Evolutionary conservation across 2,113 vertebrate genomes (phyloP).

Genomic region (Neomonachus schauinslandi): DNA sequence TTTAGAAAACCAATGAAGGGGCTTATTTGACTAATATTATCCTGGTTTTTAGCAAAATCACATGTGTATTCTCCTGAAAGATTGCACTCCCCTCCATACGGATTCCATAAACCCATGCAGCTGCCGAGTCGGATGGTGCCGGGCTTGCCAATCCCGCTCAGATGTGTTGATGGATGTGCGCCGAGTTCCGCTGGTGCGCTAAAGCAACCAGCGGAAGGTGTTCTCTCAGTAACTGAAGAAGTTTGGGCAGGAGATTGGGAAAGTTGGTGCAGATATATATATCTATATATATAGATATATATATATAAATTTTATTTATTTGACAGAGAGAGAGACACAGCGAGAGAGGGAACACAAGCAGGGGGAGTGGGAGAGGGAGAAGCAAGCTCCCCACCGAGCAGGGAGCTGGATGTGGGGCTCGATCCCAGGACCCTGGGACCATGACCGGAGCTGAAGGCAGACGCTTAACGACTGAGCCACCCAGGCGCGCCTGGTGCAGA

Average conservation of each 20-base stretch:
- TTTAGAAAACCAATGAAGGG: slow-evolving; percentile 24
- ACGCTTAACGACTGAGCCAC: too few relatives aligned
- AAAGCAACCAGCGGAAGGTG: too few relatives aligned
- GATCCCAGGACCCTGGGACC: too few relatives aligned
- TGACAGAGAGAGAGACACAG: too few relatives aligned
- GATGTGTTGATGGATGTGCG: background rate
- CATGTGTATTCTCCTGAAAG: background rate
- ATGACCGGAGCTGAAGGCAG: too few relatives aligned
- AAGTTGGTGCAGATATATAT: background rate
- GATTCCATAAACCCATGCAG: background rate
- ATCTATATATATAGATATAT: too few relatives aligned
- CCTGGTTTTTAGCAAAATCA: slow-evolving; percentile 56
- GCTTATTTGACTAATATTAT: background rate
- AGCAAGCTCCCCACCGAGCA: too few relatives aligned
- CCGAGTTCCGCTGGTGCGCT: background rate
- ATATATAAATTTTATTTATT: too few relatives aligned
- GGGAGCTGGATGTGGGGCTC: too few relatives aligned
- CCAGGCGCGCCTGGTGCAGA: background rate
- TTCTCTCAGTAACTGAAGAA: background rate
- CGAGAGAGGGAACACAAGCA: too few relatives aligned
- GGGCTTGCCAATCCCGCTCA: background rate
- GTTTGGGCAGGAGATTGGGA: background rate
- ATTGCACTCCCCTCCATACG: background rate
- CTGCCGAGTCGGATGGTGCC: accelerated
- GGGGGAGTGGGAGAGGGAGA: too few relatives aligned